phyloP scores from a whole-genome alignment of 2,888 invertebrate species.

The Cosmorhoe ocellata region DNA sequence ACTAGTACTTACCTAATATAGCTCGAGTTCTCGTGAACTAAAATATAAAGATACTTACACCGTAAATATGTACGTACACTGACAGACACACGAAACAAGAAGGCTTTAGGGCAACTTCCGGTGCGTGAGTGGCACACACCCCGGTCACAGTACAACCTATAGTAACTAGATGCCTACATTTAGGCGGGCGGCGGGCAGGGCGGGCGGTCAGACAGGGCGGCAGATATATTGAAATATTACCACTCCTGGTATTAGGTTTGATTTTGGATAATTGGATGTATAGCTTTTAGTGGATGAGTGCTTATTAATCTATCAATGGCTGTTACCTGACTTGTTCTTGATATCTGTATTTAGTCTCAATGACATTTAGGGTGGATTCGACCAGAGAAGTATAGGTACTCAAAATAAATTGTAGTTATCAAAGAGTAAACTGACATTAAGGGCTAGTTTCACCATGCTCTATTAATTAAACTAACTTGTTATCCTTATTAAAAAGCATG shows the following conservation, averaged over 20 bases:
- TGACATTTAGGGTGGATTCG: no score
- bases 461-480: no score
- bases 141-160: conserved; percentile 17
- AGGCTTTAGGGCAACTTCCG: conserved; percentile 55
- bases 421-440: no score
- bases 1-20: no score
- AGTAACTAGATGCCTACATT: conserved; percentile 33
- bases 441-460: no score
- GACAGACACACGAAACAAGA: conserved; percentile 45
- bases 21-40: no score
- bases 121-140: conserved; percentile 50
- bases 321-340: not conserved
- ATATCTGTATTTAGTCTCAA: no score
- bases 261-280: conserved; percentile 36
- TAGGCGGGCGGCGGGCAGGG: conserved; percentile 40
- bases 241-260: conserved; percentile 48
- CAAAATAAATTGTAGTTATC: no score
- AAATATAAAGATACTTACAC: not conserved
- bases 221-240: conserved; percentile 40
- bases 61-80: conserved; percentile 7
- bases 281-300: conserved; percentile 33
- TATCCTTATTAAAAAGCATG: no score
- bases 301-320: conserved; percentile 27
- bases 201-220: conserved; percentile 35
- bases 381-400: no score